Evolutionary conservation across 2,113 vertebrate genomes (phyloP).

Genomic region (Aphelocoma coerulescens): DNA sequence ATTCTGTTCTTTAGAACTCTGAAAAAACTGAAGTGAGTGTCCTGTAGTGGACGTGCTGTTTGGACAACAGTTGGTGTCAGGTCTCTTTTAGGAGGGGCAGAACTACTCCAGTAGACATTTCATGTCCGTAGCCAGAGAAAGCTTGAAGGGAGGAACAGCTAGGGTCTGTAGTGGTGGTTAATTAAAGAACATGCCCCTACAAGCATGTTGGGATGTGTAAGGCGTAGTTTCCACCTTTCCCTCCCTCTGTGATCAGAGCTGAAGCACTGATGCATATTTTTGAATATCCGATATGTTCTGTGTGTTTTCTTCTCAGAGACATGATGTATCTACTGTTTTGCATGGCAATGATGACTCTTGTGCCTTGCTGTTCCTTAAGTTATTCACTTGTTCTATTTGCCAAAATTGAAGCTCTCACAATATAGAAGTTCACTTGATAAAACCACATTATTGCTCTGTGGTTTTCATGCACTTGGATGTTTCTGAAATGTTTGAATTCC

Average conservation of each 20-base stretch:
- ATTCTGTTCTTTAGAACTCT: neutral
- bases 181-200: neutral
- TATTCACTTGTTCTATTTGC: neutral
- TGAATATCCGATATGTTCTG: neutral
- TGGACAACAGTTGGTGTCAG: neutral
- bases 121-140: neutral
- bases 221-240: neutral
- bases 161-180: neutral
- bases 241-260: neutral
- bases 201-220: neutral
- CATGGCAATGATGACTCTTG: fast-evolving
- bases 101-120: neutral
- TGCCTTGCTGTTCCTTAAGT: neutral
- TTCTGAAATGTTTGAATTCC: neutral
- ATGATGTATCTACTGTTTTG: neutral
- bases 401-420: neutral
- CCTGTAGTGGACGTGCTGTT: neutral
- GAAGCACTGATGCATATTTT: neutral
- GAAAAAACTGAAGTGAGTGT: neutral
- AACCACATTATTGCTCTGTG: neutral
- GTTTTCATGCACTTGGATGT: neutral
- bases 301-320: neutral
- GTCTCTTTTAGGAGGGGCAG: neutral
- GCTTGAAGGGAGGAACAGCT: neutral
- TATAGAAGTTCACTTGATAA: neutral